These are phyloP conservation scores for Galerucella calmariensis DNA, from an alignment of 2,888 invertebrate genomes.

Conservation along the genomic window DNA sequence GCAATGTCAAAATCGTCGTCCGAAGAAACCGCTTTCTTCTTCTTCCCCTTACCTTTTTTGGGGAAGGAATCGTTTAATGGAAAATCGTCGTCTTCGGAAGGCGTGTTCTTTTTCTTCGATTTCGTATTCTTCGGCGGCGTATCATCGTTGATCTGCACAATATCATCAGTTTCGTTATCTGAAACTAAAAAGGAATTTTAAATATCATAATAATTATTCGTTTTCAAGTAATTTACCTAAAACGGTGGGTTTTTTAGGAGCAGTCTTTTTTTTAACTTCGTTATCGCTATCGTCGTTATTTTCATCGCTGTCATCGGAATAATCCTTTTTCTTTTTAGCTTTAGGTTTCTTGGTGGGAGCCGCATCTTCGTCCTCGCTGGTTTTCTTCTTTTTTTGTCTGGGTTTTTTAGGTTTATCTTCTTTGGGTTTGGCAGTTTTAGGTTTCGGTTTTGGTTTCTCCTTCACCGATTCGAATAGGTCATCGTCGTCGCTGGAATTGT, in stretches of 20 bases:
- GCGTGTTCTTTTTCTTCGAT: slow-evolving; percentile 36
- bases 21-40: slow-evolving; percentile 39
- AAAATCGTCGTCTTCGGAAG: slow-evolving; percentile 36
- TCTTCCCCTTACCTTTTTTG: slow-evolving; percentile 28
- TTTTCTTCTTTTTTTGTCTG: slow-evolving; percentile 43
- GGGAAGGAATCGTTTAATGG: slow-evolving; percentile 10
- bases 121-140: slow-evolving; percentile 34
- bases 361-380: slow-evolving; percentile 41
- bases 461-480: slow-evolving; percentile 31
- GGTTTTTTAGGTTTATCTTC: slow-evolving; percentile 53
- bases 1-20: slow-evolving; percentile 38
- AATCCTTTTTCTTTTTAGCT: slow-evolving; percentile 42
- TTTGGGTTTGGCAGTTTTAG: slow-evolving; percentile 51
- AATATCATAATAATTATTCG: no score
- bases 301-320: slow-evolving; percentile 42
- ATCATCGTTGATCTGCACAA: background rate
- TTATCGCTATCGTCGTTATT: slow-evolving; percentile 33
- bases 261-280: background rate
- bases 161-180: slow-evolving; percentile 4
- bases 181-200: background rate
- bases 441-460: slow-evolving; percentile 41
- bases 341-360: slow-evolving; percentile 40
- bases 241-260: background rate
- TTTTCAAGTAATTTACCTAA: background rate
- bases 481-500: slow-evolving; percentile 38